Base-by-base conservation (phyloP, 2,888 invertebrate species). In the Nemotelus nigrinus region DNA sequence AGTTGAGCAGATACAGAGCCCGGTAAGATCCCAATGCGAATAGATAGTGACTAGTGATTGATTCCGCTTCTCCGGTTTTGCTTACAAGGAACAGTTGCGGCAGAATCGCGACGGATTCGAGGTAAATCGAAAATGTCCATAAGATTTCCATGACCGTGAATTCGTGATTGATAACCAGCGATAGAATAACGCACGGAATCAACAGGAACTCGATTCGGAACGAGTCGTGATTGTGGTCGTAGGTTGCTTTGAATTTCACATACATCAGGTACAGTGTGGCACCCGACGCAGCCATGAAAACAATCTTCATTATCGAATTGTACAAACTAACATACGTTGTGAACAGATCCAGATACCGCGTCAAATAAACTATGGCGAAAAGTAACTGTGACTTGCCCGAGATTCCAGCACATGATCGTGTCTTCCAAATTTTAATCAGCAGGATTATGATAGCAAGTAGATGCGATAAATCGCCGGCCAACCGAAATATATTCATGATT, bases 111-210 rank as follows among this genome's bases (percentile, higher is more conserved):
- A 99, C 98, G 0, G 99, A 94, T 87, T 99, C 99, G 89, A 99
- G 89, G 86, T 99, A 99, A 89, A 99, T 99, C 85, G 98, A 98
- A 89, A 99, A 99, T 79, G 99, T 98, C 99, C 99, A 99, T 83
- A 99, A 88, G 81, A 99, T 96, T 92, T 99, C 99, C 87, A 99
- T 90, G 55, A 95, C 90, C 67, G 94, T 92, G 85, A 98, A 98
- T 80, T 98, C 97, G 87, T 99, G 97, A 88, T 99, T 98, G 85
- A 99, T 94, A 81, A 99, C 87, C 82, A 99, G 88, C 25, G 98
- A 93, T 82, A 99, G 88, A 65, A 96, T 89, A 80, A 93, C 91
- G 80, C 95, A 92, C 10, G 99, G 99, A 80, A 96, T 88, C 82
- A 99, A 86, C 82, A 99, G 88, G 86, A 99, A 98, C 87, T 99